phyloP scores from a whole-genome alignment of 2,797 vertebrate genomes.

The Poeciliopsis gracilis region DNA sequence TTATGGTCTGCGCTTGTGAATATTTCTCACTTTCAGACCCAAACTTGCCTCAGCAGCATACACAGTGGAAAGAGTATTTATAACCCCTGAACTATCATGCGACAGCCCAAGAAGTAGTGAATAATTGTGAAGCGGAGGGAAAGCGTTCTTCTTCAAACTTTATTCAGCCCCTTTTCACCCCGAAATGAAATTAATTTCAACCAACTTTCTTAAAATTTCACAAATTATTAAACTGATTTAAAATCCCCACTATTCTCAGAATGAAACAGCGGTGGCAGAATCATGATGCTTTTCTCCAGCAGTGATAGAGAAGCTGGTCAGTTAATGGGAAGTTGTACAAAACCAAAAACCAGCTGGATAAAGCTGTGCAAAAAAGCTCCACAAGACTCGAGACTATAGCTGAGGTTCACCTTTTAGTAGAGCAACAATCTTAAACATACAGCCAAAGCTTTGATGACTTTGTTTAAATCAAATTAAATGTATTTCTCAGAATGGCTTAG shows the following conservation, averaged over 20 bases:
- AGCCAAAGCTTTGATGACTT: too few relatives aligned
- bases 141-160: background rate
- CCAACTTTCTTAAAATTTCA: background rate
- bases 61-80: background rate
- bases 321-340: background rate
- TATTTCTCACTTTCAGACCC: slow-evolving; percentile 20
- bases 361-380: background rate
- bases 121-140: background rate
- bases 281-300: background rate
- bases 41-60: slow-evolving; percentile 42
- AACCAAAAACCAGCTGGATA: background rate
- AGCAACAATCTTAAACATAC: too few relatives aligned
- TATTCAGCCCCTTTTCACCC: background rate
- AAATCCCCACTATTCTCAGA: background rate
- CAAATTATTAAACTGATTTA: background rate
- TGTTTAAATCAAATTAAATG: background rate
- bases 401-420: background rate
- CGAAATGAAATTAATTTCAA: background rate
- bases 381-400: background rate
- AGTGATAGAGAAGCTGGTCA: background rate
- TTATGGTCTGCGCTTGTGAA: slow-evolving; percentile 35
- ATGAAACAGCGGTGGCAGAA: background rate
- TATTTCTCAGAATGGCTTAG: background rate
- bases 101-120: background rate
- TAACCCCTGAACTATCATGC: background rate